A percentile compares a stretch with the other conserved stretches of the same genome.
These are phyloP conservation scores for Nomada ruficornis DNA, from an alignment of 2,888 invertebrate genomes.

Conservation along the genomic window DNA sequence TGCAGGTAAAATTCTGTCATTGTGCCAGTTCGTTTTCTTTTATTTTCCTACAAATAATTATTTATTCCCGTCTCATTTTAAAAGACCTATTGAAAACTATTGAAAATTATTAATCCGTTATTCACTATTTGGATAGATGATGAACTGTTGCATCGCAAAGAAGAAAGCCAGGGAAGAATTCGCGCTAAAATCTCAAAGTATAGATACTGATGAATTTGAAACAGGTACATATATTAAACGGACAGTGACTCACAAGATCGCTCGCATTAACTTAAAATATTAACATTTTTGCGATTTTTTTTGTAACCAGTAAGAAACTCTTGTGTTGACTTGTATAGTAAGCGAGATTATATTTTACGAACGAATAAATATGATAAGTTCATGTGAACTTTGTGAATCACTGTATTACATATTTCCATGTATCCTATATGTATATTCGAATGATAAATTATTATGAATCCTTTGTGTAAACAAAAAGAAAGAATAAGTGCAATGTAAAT, in stretches of 20 bases:
- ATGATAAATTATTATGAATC: not conserved
- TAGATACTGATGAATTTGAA: constrained; percentile 76
- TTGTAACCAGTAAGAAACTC: no score
- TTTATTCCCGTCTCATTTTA: constrained; percentile 17
- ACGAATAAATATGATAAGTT: no score
- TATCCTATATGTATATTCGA: not conserved
- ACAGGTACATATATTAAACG: constrained; percentile 71
- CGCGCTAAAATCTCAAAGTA: constrained; percentile 75
- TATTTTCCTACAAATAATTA: not conserved
- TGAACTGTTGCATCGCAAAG: constrained; percentile 91
- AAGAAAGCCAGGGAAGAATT: constrained; percentile 85
- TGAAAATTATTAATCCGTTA: not conserved
- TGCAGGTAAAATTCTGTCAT: constrained; percentile 88
- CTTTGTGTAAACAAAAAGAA: not conserved
- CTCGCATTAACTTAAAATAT: no score
- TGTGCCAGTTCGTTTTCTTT: not conserved
- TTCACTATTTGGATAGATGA: constrained; percentile 84
- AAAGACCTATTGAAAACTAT: not conserved
- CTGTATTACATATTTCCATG: no score
- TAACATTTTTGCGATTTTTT: no score
- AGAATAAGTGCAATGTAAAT: not conserved
- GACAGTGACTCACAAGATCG: no score
- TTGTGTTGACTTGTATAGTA: no score
- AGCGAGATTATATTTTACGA: no score
- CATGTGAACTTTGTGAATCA: no score